A percentile compares a stretch with the other conserved stretches of the same genome.
Evolutionary conservation across 2,113 vertebrate genomes (phyloP).

Genomic region (Mungos mungo): DNA sequence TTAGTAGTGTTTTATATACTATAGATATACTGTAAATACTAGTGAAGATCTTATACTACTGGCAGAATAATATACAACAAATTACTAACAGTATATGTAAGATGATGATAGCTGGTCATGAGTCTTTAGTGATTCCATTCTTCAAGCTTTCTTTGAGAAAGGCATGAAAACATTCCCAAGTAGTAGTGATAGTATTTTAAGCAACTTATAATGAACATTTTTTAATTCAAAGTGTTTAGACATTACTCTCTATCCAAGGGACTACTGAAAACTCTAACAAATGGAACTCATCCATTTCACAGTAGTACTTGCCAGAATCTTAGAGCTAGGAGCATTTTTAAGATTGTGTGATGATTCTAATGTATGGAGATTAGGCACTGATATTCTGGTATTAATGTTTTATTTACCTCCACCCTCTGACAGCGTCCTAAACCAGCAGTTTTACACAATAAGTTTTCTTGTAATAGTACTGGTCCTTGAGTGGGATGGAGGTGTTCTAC

Average conservation of each 20-base stretch:
- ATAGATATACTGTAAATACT: not conserved
- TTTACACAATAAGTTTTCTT: not conserved
- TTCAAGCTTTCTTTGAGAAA: conserved; percentile 42
- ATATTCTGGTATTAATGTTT: not conserved
- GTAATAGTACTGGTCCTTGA: not conserved
- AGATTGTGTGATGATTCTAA: not conserved
- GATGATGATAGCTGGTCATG: not conserved
- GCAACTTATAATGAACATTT: not conserved
- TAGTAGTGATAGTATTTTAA: conserved; percentile 39
- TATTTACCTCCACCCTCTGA: not conserved
- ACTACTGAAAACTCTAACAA: not conserved
- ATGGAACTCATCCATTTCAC: not conserved
- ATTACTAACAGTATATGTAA: not conserved
- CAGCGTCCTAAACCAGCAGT: not conserved
- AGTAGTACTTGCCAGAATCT: not conserved
- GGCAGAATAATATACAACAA: not conserved
- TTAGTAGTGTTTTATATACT: not conserved
- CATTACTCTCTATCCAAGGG: not conserved
- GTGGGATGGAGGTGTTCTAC: not conserved
- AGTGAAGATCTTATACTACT: not conserved
- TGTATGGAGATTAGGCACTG: not conserved
- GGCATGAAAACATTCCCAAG: not conserved
- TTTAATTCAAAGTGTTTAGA: conserved; percentile 17
- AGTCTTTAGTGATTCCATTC: not conserved
- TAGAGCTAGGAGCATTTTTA: not conserved